Evolutionary conservation across 2,888 invertebrate species (phyloP), one percentile per base, ranked within the genome.

Genomic region (Thymelicus sylvestris): DNA sequence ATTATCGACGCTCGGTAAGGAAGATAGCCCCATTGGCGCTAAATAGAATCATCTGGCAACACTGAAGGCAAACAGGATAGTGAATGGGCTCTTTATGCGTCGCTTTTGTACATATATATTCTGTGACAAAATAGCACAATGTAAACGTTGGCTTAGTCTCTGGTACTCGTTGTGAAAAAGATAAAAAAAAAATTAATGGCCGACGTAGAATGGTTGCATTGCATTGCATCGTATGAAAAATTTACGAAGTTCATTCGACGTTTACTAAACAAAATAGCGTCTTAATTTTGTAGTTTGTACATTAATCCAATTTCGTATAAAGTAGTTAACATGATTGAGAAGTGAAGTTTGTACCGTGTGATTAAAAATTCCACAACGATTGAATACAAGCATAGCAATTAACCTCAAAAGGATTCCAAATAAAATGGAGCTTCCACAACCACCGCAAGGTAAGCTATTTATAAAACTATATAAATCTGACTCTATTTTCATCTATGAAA

Each of bases 381-480:
- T 12, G 15, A 44, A 50, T 70, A 70, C 31, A 66, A 60, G 60
- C 73, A 67, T 61, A 60, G 60, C 73, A 67, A 75, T 73, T 92
- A 92, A 92, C 92, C 91, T 89, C 86, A 86, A 83, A 84, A 82
- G 73, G 74, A 66, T 75, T 75, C 73, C 75, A 79, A 72, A 73
- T 73, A 88, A 90, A 90, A 93, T 93, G 93, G 93, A 93, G 85
- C 91, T 92, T 78, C 93, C 93, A 59, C 95, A 95, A 83, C 95
- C 95, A 70, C 95, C 95, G 75, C 95, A 95, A 94, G 96, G 96
- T 95, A 91, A 80, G 72, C 52, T 59, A 66, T 61, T 74, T 77
- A 68, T 71, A 39, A 61, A 61, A 57, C 41, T 8, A 66, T n/a
- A 7, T 55, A 13, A 55, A 41, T 19, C 5, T 7, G 39, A 19